Evolutionary conservation across 2,888 invertebrate genomes (phyloP), one percentile per base, ranked within the genome.

Genomic region (Reticulitermes lucifugus): DNA sequence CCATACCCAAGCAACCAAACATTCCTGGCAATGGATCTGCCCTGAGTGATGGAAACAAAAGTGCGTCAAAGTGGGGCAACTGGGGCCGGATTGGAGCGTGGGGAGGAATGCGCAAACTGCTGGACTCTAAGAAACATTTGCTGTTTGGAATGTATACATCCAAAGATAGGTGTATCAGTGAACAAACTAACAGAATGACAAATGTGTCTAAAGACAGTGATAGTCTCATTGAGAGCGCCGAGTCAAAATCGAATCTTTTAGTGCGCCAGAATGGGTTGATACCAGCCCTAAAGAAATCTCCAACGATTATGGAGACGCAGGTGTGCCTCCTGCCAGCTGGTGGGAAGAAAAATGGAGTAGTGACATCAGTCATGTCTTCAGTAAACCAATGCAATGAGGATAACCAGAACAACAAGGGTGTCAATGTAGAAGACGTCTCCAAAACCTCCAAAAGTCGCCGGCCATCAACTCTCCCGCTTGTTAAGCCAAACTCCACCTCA

Each of bases 61-160:
- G 77, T 46, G 71, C 14, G 29, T 83, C 86, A 29, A 82, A 84
- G 43, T 87, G 85, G 87, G 84, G 51, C 43, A 84, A 46, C 35
- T 92, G 93, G 93, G 90, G 93, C 84, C 93, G 91, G n/a, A 46
- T 43, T 65, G 43, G 71, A n/a, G 91, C 91, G 60, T 93, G 93
- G 93, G 90, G 93, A 84, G 93, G 91, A 84, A 89, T 93, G 18
- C 92, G 92, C 87, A 92, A 91, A 83, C 89, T 93, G 14, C 90
- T 93, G 75, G 90, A 90, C 83, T 88, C 88, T 12, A 88, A 88
- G 60, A 82, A 83, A 43, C 46, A 80, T 25, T 65, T 80, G 14
- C 51, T 86, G n/a, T 86, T 86, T 83, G 85, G 85, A 7, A 80
- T 73, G 60, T 80, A 81, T 22, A 21, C 82, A 22, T 82, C 85